Evolutionary conservation across 1,140 invertebrate species (phyloP), one percentile per base, ranked within the genome.

Genomic region (Heliconius hewitsoni): DNA sequence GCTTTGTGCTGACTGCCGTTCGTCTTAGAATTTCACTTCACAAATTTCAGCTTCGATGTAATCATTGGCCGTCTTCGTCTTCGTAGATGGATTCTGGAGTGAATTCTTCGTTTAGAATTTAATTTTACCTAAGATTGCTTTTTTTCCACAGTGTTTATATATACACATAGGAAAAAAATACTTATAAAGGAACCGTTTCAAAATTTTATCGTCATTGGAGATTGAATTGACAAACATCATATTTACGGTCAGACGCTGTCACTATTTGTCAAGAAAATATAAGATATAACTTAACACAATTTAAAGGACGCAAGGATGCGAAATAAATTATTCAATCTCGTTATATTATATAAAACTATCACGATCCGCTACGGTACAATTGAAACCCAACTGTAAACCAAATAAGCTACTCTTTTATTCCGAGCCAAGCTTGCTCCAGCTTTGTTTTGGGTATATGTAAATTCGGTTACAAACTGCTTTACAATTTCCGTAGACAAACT

Each of bases 321-420:
- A 60, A 60, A 60, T 27, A 60, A 60, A 60, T 60, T 60, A 60
- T 60, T 23, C 57, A 60, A 60, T 60, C 57, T 23, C 23, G 57
- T 60, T 27, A 30, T 55, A 16, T 60, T 74, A 52, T 57, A 57
- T 34, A 74, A 74, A 60, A 74, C 73, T 60, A 60, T 74, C 73
- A 74, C 73, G 73, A 74, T 39, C n/a, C 73, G 34, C 73, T 52
- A 57, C 73, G 57, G 30, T 57, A 57, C 27, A 74, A 34, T 30
- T 16, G 52, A 60, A 75, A 46, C 73, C 73, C 73, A 60, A 46
- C 73, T 57, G 73, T 57, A 75, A 75, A 75, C 52, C 55, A 34
- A 75, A 75, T 75, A 60, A 60, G 52, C 52, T 75, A 27, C 23
- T 74, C 52, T 60, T 75, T 75, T 75, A 75, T 75, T 75, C 73